phyloP scores from a whole-genome alignment of 2,113 vertebrate genomes.

The Accipiter cooperii region DNA sequence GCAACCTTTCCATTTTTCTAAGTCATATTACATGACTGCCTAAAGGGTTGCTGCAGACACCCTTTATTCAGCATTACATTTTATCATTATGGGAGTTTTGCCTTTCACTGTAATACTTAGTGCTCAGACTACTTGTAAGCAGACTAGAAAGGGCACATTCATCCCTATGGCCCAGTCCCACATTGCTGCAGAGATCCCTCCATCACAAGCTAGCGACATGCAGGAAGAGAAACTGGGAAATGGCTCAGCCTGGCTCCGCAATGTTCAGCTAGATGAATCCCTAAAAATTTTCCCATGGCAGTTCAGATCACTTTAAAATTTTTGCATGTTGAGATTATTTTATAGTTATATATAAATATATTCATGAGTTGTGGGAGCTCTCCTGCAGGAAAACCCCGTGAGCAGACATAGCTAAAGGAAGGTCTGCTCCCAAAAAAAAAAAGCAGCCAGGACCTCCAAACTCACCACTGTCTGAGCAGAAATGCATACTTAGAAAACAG shows the following conservation, averaged over 20 bases:
- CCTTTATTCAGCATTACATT: neutral
- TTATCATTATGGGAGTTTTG: neutral
- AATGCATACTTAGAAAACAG: neutral
- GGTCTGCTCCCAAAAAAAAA: neutral
- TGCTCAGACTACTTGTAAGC: neutral
- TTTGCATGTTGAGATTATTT: neutral
- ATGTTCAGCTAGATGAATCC: neutral
- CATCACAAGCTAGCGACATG: too few relatives aligned
- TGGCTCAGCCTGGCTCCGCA: fast-evolving
- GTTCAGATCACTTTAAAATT: neutral
- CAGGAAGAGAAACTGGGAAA: fast-evolving
- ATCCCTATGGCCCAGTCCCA: neutral
- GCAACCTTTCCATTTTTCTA: neutral
- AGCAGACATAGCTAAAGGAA: neutral
- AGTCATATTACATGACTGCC: neutral
- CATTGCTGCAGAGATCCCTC: neutral
- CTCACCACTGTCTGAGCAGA: neutral
- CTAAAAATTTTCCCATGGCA: neutral
- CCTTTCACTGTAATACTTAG: neutral
- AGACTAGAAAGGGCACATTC: neutral
- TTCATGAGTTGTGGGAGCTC: neutral
- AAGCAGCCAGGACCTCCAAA: neutral
- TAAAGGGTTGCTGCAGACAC: neutral
- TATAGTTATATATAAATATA: neutral
- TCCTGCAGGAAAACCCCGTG: neutral